Evolutionary conservation across 2,888 invertebrate genomes (phyloP), one percentile per base, ranked within the genome.

Genomic region (Tenthredo distinguenda): DNA sequence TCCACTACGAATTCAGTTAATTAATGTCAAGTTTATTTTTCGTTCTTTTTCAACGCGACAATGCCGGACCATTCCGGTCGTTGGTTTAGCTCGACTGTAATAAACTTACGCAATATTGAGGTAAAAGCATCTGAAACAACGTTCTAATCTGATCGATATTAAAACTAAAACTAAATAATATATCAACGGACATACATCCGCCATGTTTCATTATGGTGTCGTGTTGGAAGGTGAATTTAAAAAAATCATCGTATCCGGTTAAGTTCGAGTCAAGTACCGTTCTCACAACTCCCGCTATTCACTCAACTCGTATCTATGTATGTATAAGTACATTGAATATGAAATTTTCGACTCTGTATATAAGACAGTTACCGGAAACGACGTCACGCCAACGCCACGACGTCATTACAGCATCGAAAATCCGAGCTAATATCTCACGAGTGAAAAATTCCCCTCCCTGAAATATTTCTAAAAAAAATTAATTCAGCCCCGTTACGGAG

Each of bases 391-490:
- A 40, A 74, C 40, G 21, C 34, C 68, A 68, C 43, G 62, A 58
- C 81, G 81, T 81, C 81, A 81, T 81, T 81, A 62, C 37, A 21
- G 62, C 62, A 62, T 81, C 58, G 81, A 81, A 40, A 81, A 58
- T 58, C 58, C 26, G 37, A 43, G 68, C 55, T 31, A n/a, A 43
- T 34, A 50, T 50, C 55, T 55, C 26, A 34, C 12, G 77, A 77
- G 43, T 21, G 74, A 40, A 50, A 50, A 34, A 77, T 50, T 47
- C 47, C 34, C 34, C n/a, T 55, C 55, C 18, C 2, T 9, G 55
- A 81, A 50, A 88, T 91, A 91, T 92, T 91, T 91, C 92, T 91
- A 91, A 90, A 47, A 87, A 86, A 90, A 91, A 90, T 91, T 90
- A 90, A 89, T 86, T 88, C 88, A 87, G 86, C 83, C 85, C 86